These are phyloP conservation scores for Amphipyra berbera DNA, from an alignment of 2,888 invertebrate genomes.

Conservation along the genomic window DNA sequence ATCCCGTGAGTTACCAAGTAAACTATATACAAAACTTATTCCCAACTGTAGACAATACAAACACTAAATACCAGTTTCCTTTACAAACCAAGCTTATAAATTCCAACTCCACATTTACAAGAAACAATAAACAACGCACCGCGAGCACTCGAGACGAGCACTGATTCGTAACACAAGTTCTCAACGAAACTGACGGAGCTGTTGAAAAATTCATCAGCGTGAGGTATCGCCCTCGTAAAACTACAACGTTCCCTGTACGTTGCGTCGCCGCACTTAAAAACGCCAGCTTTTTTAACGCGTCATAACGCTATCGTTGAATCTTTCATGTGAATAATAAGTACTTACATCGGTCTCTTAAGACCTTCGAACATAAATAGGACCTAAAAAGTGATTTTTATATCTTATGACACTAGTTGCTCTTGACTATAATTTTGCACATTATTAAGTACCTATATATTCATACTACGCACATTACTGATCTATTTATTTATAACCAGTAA, in stretches of 20 bases:
- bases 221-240: conserved; percentile 68
- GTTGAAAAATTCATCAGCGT: conserved; percentile 62
- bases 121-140: conserved; percentile 44
- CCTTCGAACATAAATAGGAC: not conserved
- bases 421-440: conserved; percentile 2
- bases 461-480: not conserved
- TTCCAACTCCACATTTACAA: conserved; percentile 40
- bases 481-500: conserved; percentile 1
- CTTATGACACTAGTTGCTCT: conserved; percentile 1
- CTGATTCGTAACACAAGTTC: conserved; percentile 44
- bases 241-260: conserved; percentile 60
- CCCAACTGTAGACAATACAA: not conserved
- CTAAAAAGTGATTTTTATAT: conserved; percentile 9
- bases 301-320: conserved; percentile 78
- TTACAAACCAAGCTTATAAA: conserved; percentile 27
- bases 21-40: too few species aligned
- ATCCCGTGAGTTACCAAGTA: too few species aligned
- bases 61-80: not conserved
- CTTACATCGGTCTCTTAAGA: conserved; percentile 12
- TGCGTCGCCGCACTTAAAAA: conserved; percentile 60
- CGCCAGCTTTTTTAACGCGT: conserved; percentile 66
- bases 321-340: conserved; percentile 77
- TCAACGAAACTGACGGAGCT: conserved; percentile 56
- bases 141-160: conserved; percentile 14
- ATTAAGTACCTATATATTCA: too few species aligned